Conservation (phyloP, 2,797 vertebrate genomes). For the Rhadinocentrus ornatus region DNA sequence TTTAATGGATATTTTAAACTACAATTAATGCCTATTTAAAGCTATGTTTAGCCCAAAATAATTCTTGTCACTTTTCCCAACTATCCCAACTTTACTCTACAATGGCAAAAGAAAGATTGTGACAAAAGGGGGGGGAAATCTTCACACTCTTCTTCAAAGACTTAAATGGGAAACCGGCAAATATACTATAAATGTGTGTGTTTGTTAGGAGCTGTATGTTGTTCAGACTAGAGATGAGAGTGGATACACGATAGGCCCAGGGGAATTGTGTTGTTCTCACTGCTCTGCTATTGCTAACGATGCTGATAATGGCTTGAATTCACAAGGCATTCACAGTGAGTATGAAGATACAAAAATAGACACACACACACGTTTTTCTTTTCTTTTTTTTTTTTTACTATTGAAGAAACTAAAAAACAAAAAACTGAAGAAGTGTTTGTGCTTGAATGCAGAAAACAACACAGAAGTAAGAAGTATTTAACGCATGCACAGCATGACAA, state of each 20-base stretch:
- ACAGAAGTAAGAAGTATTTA: no score
- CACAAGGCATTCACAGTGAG: slow-evolving; percentile 28
- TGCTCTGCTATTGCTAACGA: slow-evolving; percentile 49
- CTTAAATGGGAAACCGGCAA: slow-evolving; percentile 31
- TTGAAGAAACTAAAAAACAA: slow-evolving; percentile 4
- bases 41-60: slow-evolving; percentile 12
- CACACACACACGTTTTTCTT: background rate
- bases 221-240: slow-evolving; percentile 61
- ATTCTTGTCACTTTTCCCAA: background rate
- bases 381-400: background rate
- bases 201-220: slow-evolving; percentile 65
- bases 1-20: background rate
- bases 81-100: background rate
- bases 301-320: slow-evolving; percentile 45
- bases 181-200: slow-evolving; percentile 19
- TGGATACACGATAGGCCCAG: slow-evolving; percentile 46
- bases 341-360: slow-evolving; percentile 20
- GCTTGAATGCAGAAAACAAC: no score
- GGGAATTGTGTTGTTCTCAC: slow-evolving; percentile 77
- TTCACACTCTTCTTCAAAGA: slow-evolving; percentile 23
- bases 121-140: slow-evolving; percentile 2
- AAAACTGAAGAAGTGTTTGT: background rate
- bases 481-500: no score
- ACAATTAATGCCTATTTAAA: background rate
- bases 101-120: background rate